Evolutionary conservation across 2,888 invertebrate genomes (phyloP), one percentile per base, ranked within the genome.

Genomic region (Silvanus unidentatus): DNA sequence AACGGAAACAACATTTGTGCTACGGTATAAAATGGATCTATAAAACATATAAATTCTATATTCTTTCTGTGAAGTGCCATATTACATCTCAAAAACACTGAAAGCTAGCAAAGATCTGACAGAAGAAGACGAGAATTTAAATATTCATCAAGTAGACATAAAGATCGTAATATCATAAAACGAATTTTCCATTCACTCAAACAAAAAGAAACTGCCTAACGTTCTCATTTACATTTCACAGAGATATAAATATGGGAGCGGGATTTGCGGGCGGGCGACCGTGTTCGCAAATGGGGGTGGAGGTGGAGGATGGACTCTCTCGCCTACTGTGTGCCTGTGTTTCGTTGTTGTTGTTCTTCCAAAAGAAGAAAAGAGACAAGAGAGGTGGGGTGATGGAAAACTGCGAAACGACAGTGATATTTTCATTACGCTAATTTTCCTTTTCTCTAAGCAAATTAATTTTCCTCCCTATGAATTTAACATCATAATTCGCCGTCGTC

Each of bases 101-200:
- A 61, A 59, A 53, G 57, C 58, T 49, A 56, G 58, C 54, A 53
- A 55, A 55, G 59, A 59, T 60, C 62, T 57, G 62, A 62, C 60
- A 62, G 22, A 22, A 37, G 37, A 37, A 60, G 61, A 54, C 56
- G 59, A 58, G 59, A 58, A 59, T 65, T 69, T 66, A 69, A 69
- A 69, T 69, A 69, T 69, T 69, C 67, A 69, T 66, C 64, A 62
- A 49, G 57, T 62, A 67, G 68, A 68, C 68, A 66, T 66, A 66
- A 69, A 67, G 68, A 66, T 67, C 63, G 62, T 69, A 68, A 68
- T 68, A 66, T 65, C 60, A 60, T 66, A 69, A 69, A 68, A 68
- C 65, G 67, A 67, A 66, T 68, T 68, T 68, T 67, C 63, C 67
- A 66, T 67, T 64, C 65, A 63, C 63, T 63, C 63, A 65, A 65